Conservation (phyloP, 2,888 invertebrate genomes). For the Linnaemya tessellans region DNA sequence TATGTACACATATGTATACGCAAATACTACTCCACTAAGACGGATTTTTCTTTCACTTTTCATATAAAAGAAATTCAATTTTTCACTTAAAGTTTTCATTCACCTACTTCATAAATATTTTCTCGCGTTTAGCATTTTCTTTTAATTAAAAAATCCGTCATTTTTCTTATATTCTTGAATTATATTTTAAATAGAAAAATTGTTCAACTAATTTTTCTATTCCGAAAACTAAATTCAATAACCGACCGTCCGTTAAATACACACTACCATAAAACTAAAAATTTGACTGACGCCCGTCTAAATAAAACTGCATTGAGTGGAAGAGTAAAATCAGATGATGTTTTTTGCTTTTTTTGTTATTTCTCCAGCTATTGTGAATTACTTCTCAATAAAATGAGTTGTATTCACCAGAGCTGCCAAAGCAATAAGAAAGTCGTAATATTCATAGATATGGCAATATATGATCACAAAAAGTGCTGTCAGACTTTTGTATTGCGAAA, state of each 20-base stretch:
- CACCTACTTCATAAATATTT: slow-evolving; percentile 45
- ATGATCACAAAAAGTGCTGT: background rate
- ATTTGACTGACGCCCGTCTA: slow-evolving; percentile 66
- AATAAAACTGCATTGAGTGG: slow-evolving; percentile 66
- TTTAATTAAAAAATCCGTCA: slow-evolving; percentile 45
- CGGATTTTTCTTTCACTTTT: slow-evolving; percentile 69
- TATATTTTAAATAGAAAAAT: slow-evolving; percentile 45
- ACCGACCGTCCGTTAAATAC: slow-evolving; percentile 30
- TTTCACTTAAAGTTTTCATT: slow-evolving; percentile 71
- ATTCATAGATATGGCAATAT: slow-evolving; percentile 4
- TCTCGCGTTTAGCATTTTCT: slow-evolving; percentile 25
- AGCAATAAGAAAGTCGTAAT: background rate
- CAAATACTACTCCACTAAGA: slow-evolving; percentile 71
- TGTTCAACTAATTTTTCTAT: slow-evolving; percentile 49
- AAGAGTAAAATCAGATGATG: slow-evolving; percentile 31
- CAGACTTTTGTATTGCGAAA: too few species aligned
- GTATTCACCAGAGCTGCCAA: slow-evolving; percentile 7
- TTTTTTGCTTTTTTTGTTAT: slow-evolving; percentile 54
- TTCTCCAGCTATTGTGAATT: slow-evolving; percentile 52
- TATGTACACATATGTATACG: slow-evolving; percentile 67
- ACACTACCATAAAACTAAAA: slow-evolving; percentile 44
- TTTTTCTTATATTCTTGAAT: slow-evolving; percentile 44
- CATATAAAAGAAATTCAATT: slow-evolving; percentile 76
- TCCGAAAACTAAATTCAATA: slow-evolving; percentile 18
- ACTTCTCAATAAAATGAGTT: slow-evolving; percentile 18